Conservation (phyloP, 2,888 invertebrate genomes). For the Megamerina dolium region DNA sequence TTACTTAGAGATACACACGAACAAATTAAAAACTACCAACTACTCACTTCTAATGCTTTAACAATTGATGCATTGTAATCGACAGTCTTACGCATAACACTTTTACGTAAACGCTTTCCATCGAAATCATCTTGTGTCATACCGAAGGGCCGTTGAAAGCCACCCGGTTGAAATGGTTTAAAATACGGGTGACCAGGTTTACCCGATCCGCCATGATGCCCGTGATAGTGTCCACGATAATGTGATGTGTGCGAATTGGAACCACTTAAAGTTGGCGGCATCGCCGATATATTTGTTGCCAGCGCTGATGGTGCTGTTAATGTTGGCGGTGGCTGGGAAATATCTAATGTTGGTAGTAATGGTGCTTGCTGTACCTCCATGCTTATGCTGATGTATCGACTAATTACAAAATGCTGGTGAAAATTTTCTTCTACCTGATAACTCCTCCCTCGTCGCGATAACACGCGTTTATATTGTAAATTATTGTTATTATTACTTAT, state of each 20-base stretch:
- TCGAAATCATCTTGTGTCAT: slow-evolving; percentile 83
- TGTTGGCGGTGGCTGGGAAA: slow-evolving; percentile 44
- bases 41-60: slow-evolving; percentile 77
- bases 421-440: too few relatives aligned
- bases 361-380: slow-evolving; percentile 18
- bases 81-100: slow-evolving; percentile 95
- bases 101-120: slow-evolving; percentile 91
- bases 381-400: too few relatives aligned
- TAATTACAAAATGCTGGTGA: too few relatives aligned
- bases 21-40: not conserved
- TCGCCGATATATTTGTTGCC: slow-evolving; percentile 36
- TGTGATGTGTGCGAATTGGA: slow-evolving; percentile 20
- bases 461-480: too few relatives aligned
- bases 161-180: slow-evolving; percentile 42
- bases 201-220: slow-evolving; percentile 41
- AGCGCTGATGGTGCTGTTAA: slow-evolving; percentile 40
- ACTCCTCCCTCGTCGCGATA: too few relatives aligned
- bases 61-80: slow-evolving; percentile 96
- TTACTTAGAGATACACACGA: not conserved
- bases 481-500: too few relatives aligned
- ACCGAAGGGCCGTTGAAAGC: slow-evolving; percentile 50
- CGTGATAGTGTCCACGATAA: slow-evolving; percentile 38
- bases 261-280: slow-evolving; percentile 34
- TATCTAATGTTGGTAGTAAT: slow-evolving; percentile 33
- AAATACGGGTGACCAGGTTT: slow-evolving; percentile 46